Conservation (phyloP, 2,888 invertebrate genomes). For the Hirtodrosophila cameraria region DNA sequence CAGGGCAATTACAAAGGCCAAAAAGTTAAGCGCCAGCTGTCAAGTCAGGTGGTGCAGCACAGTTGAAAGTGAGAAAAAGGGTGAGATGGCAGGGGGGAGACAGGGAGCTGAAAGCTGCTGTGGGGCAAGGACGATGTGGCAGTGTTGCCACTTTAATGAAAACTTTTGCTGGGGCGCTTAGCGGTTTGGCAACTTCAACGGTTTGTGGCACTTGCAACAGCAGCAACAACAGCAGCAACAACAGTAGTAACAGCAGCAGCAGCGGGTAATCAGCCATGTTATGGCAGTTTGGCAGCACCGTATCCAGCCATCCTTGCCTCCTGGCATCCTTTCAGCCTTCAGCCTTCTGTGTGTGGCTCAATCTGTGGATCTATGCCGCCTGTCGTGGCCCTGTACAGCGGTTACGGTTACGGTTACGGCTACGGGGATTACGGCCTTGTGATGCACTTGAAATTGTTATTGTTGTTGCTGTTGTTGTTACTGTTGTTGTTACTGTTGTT, state of each 20-base stretch:
- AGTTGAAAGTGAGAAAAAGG: constrained; percentile 10
- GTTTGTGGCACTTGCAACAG: constrained; percentile 38
- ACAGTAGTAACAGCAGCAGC: constrained; percentile 1
- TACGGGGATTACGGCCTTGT: constrained; percentile 63
- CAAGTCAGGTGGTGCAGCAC: constrained; percentile 38
- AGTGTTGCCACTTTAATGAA: constrained; percentile 71
- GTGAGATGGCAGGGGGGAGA: background rate
- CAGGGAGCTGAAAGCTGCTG: background rate
- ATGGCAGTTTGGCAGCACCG: constrained; percentile 56
- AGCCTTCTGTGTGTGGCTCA: constrained; percentile 20
- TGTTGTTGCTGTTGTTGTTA: constrained; percentile 17
- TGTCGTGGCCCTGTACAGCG: constrained; percentile 49
- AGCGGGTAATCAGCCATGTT: constrained; percentile 60
- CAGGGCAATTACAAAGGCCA: constrained; percentile 68
- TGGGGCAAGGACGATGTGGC: constrained; percentile 12
- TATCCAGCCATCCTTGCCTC: constrained; percentile 21
- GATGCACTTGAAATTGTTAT: constrained; percentile 58
- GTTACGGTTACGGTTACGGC: constrained; percentile 58
- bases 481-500: constrained; percentile 20
- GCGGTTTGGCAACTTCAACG: constrained; percentile 64
- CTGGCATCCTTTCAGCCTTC: constrained; percentile 2
- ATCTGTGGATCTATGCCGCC: constrained; percentile 38
- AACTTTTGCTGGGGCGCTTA: constrained; percentile 71
- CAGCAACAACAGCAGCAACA: constrained; percentile 2
- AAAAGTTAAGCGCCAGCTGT: constrained; percentile 60